Evolutionary conservation across 1,140 invertebrate genomes (phyloP).

Genomic region (Ruditapes philippinarum): DNA sequence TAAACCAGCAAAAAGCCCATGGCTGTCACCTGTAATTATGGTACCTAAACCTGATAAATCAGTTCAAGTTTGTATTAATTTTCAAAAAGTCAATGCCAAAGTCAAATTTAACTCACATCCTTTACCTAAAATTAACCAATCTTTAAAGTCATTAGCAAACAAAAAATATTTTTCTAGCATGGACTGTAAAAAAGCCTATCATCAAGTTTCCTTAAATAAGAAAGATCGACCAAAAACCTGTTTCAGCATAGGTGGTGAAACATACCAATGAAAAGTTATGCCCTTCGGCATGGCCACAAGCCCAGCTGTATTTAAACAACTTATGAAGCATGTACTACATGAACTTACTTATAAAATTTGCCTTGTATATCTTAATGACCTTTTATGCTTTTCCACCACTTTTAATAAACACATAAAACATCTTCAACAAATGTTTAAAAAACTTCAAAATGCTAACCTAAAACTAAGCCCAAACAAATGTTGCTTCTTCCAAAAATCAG

Average conservation of each 20-base stretch:
- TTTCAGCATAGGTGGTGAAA: background rate
- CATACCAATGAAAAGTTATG: background rate
- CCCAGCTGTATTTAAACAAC: background rate
- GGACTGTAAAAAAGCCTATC: background rate
- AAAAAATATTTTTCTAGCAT: background rate
- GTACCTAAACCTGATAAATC: background rate
- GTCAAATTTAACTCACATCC: background rate
- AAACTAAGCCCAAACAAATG: slow-evolving; percentile 69
- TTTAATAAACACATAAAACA: background rate
- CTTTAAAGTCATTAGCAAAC: background rate
- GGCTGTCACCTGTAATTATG: background rate
- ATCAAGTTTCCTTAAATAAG: background rate
- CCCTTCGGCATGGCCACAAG: background rate
- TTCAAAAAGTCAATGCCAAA: background rate
- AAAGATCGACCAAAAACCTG: background rate
- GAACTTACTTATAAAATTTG: background rate
- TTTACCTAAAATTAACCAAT: background rate
- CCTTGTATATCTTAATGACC: slow-evolving; percentile 87
- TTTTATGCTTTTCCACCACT: slow-evolving; percentile 82
- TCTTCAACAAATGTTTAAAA: slow-evolving; percentile 81
- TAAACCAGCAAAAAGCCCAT: background rate
- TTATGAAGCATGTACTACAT: background rate
- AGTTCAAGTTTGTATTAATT: background rate
- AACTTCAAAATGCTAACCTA: slow-evolving; percentile 72
- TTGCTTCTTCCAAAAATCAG: slow-evolving; percentile 1